Percentiles rank a stretch among this genome's conserved stretches.
Conservation (phyloP, 2,797 vertebrate species). For the Scolopax rusticola region DNA sequence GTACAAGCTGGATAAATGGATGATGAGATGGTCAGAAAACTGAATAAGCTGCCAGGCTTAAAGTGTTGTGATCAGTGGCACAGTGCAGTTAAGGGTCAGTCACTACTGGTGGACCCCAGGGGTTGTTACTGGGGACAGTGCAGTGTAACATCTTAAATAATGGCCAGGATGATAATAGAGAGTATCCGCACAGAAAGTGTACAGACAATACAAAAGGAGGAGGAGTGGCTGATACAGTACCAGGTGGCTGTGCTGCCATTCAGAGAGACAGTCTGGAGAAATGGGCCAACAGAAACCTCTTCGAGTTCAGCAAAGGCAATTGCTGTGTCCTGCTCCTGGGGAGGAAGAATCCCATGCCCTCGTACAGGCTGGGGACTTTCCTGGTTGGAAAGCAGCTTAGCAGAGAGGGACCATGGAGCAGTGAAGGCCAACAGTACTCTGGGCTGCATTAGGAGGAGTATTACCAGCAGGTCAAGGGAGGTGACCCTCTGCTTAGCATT, state of each 20-base stretch:
- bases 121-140: not conserved
- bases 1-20: not conserved
- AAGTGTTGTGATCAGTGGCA: not conserved
- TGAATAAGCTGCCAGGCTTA: too few species aligned
- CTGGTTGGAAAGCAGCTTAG: not conserved
- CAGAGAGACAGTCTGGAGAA: not conserved
- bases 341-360: not conserved
- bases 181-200: not conserved
- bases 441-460: not conserved
- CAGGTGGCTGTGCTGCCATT: not conserved
- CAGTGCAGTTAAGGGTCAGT: not conserved
- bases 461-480: not conserved
- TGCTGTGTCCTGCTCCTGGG: not conserved
- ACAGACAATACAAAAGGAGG: not conserved
- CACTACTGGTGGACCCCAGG: not conserved
- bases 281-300: not conserved
- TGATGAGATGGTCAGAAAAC: not conserved
- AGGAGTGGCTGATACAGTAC: not conserved
- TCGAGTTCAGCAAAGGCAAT: not conserved
- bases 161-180: not conserved
- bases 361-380: not conserved
- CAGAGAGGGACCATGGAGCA: not conserved
- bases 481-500: not conserved
- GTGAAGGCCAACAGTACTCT: not conserved
- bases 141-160: not conserved